Base-by-base conservation (phyloP, 2,113 vertebrate genomes). In the Chloebia gouldiae region DNA sequence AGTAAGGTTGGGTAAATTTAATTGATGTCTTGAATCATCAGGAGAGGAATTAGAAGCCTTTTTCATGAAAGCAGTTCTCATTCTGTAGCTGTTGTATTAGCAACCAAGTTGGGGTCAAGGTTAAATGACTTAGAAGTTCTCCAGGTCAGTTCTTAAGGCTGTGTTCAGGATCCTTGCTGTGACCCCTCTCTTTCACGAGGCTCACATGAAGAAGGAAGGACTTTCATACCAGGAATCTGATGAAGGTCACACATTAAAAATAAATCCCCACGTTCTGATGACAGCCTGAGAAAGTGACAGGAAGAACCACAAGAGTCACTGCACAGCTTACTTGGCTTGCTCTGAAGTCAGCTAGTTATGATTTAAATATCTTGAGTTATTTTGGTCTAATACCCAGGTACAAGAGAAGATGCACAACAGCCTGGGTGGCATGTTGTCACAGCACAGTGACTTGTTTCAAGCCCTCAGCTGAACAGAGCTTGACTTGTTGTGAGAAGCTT, bases 201-300 rank as follows among this genome's bases (percentile, higher is more conserved):
- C 44, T 70, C 30, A 37, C 0, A 0, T 28, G 47, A 65, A 66
- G 39, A 61, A 66, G 37, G 37, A 68, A 78, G 49, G 31, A n/a
- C 33, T 89, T 88, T 33, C 6, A 39, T 31, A n/a, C 15, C 2
- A 7, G n/a, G 19, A 94, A 56, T 56, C 11, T 11, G 65, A 68
- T 56, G 39, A 84, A 70, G 66, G 28, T 56, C 56, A 31, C 8
- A 14, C 18, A 61, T 51, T 8, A 35, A 78, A 42, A 59, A 75
- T 69, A 59, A 6, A 31, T 8, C n/a, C 1, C 0, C 1, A 2
- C 30, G 39, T 71, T 50, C 39, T 47, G 35, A 22, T 78, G 50
- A 53, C 22, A 45, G 54, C 56, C 59, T 86, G 64, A 45, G 54
- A 60, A 50, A 57, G 61, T 6, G 45, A 30, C 18, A 50, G 53